These are phyloP conservation scores for Chaetoderma sp. DNA, from an alignment of 2,888 invertebrate species.

Conservation along the genomic window DNA sequence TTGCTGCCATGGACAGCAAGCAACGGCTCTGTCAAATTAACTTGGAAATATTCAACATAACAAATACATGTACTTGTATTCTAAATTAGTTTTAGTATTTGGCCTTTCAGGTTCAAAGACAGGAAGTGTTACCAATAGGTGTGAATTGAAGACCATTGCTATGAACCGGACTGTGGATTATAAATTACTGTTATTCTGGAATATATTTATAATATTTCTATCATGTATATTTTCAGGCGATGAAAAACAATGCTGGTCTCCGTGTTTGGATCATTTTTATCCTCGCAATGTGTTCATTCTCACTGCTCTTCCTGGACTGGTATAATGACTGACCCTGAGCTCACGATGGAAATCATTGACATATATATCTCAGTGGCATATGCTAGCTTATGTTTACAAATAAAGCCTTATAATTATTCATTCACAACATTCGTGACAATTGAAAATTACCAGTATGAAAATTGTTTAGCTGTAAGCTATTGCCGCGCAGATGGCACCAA, in stretches of 20 bases:
- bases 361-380: too few species aligned
- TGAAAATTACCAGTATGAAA: too few species aligned
- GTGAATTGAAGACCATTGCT: too few species aligned
- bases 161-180: background rate
- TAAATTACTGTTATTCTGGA: background rate
- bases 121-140: too few species aligned
- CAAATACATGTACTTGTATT: background rate
- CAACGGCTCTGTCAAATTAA: too few species aligned
- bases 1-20: too few species aligned
- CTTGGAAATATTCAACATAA: background rate
- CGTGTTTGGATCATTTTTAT: slow-evolving; percentile 96
- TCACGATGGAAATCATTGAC: too few species aligned
- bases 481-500: too few species aligned
- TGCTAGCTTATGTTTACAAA: too few species aligned
- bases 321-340: slow-evolving; percentile 81
- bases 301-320: slow-evolving; percentile 97
- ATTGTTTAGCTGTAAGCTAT: too few species aligned
- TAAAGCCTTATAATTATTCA: too few species aligned
- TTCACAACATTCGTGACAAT: too few species aligned
- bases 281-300: slow-evolving; percentile 94
- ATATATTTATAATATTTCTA: background rate
- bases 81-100: background rate
- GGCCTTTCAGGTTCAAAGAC: background rate
- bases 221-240: slow-evolving; percentile 75
- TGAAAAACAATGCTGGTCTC: slow-evolving; percentile 95